A percentile compares a stretch with the other conserved stretches of the same genome.
phyloP scores from a whole-genome alignment of 2,888 invertebrate species.

The Eulithis prunata region DNA sequence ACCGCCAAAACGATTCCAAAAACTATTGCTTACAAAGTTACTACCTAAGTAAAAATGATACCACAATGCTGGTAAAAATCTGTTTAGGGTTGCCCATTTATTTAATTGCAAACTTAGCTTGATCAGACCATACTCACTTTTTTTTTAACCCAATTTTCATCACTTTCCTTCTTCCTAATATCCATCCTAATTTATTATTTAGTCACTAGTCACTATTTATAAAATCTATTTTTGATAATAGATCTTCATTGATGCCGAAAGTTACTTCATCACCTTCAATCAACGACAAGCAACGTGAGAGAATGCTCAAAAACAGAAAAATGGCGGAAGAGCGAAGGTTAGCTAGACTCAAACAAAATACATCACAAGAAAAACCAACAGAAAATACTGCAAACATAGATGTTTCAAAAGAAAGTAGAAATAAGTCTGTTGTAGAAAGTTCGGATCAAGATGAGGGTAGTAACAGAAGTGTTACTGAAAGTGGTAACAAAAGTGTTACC shows the following conservation, averaged over 20 bases:
- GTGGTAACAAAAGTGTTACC: slow-evolving; percentile 12
- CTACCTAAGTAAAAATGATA: too few relatives aligned
- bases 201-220: too few relatives aligned
- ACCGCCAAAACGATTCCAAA: too few relatives aligned
- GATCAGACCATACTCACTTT: too few relatives aligned
- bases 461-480: slow-evolving; percentile 43
- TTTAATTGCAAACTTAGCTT: too few relatives aligned
- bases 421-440: slow-evolving; percentile 32
- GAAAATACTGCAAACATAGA: neutral
- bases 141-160: too few relatives aligned
- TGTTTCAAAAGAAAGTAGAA: slow-evolving; percentile 14
- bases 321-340: slow-evolving; percentile 86
- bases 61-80: too few relatives aligned
- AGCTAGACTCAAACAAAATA: slow-evolving; percentile 73
- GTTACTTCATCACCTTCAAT: slow-evolving; percentile 78
- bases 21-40: too few relatives aligned
- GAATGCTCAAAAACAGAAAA: slow-evolving; percentile 87
- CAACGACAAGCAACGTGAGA: slow-evolving; percentile 86
- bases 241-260: slow-evolving; percentile 65
- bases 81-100: too few relatives aligned
- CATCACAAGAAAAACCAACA: slow-evolving; percentile 27
- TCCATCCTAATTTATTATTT: too few relatives aligned
- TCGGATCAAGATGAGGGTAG: slow-evolving; percentile 45
- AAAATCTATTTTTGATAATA: slow-evolving; percentile 45
- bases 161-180: too few relatives aligned